Evolutionary conservation across 2,888 invertebrate species (phyloP), one percentile per base, ranked within the genome.

Genomic region (Adelphocoris suturalis): DNA sequence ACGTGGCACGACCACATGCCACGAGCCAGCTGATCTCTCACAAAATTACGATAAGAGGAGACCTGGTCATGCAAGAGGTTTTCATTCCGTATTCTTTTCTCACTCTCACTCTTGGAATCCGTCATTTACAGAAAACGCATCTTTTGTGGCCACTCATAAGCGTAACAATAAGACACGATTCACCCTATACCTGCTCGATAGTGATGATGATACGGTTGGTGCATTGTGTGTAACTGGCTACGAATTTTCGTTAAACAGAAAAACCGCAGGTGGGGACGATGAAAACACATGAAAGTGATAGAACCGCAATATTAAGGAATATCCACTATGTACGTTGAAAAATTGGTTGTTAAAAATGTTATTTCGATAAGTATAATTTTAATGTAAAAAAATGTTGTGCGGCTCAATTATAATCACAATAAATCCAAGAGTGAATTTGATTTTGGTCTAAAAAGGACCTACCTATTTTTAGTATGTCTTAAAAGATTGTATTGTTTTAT

Each of bases 1-100:
- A 88, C 88, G 88, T 88, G 88, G 88, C 88, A 88, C 27, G 52
- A 88, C 88, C 88, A 88, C 78, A 88, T 88, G 88, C 80, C 88
- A 88, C 88, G 88, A 88, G 28, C 78, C 80, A 88, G 78, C 88
- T 78, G 88, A 88, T 80, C 78, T 85, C 46, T 23, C 2, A 12
- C 61, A 19, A n/a, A 61, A 85, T 61, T 61, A 61, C n/a, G 85
- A 85, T 85, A 85, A 85, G 61, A n/a, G 85, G 46, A 19, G 14
- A 46, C 23, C 23, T 2, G 23, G 68, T 68, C 68, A 68, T 68
- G 23, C 68, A 23, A 3, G 47, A 11, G 28, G 4, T 7, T 28
- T 37, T 37, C 7, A 4, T 2, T 37, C 37, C 7, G 37, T 13
- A 0, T 37, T 76, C 37, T 27, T 46, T 78, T 28, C 47, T 78